phyloP scores from a whole-genome alignment of 1,140 invertebrate species.

The Radopholus similis region DNA sequence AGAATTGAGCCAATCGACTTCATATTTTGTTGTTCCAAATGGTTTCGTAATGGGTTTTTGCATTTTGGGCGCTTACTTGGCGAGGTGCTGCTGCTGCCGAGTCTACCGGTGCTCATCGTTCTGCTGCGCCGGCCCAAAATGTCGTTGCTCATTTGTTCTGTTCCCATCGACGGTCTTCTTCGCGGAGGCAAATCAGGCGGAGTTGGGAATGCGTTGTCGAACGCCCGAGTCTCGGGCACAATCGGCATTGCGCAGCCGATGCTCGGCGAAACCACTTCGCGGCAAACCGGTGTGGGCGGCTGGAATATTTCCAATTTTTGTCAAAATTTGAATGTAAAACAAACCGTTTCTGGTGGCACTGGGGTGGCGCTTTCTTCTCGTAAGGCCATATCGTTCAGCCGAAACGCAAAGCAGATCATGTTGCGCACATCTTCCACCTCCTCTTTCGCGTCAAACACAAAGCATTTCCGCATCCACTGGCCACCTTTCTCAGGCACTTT shows the following conservation, averaged over 20 bases:
- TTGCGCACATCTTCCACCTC: constrained; percentile 15
- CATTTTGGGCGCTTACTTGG: background rate
- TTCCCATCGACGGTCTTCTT: background rate
- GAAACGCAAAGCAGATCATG: constrained; percentile 21
- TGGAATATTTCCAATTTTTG: background rate
- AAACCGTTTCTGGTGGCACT: constrained; percentile 5
- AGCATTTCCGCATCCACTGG: background rate
- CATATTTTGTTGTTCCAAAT: background rate
- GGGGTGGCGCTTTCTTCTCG: background rate
- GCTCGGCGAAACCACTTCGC: background rate
- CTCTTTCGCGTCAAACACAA: constrained; percentile 21
- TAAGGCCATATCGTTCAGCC: background rate
- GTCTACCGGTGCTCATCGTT: background rate
- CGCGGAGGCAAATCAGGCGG: constrained; percentile 9
- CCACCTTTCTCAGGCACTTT: background rate
- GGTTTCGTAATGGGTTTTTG: background rate
- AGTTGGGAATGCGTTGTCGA: background rate
- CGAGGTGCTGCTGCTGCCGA: background rate
- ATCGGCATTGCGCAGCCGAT: background rate
- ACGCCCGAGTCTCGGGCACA: background rate
- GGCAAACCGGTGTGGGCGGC: constrained; percentile 7
- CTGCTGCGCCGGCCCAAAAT: background rate
- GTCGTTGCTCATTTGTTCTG: background rate
- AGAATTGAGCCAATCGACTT: background rate
- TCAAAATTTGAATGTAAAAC: background rate